Evolutionary conservation across 2,888 invertebrate genomes (phyloP).

Genomic region (Baccha elongata): DNA sequence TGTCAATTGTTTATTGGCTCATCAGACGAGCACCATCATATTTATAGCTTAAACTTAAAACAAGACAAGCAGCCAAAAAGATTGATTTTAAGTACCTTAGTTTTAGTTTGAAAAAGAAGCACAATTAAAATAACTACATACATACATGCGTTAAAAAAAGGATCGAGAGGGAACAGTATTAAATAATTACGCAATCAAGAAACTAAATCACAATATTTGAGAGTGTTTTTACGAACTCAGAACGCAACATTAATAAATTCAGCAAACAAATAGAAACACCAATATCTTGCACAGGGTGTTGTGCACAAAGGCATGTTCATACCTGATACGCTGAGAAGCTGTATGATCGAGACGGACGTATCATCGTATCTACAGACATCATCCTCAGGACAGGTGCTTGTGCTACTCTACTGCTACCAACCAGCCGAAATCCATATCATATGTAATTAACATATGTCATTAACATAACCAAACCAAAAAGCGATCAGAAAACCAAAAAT

Average conservation of each 20-base stretch:
- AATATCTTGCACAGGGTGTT: slow-evolving; percentile 55
- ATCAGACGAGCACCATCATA: slow-evolving; percentile 33
- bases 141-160: background rate
- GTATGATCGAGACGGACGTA: slow-evolving; percentile 97
- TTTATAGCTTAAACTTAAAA: slow-evolving; percentile 32
- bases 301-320: slow-evolving; percentile 88
- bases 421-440: slow-evolving; percentile 79
- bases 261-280: slow-evolving; percentile 13
- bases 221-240: too few relatives aligned
- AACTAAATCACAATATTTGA: background rate
- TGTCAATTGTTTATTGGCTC: slow-evolving; percentile 40
- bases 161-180: background rate
- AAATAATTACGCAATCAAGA: background rate
- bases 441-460: slow-evolving; percentile 79
- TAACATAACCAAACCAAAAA: slow-evolving; percentile 76
- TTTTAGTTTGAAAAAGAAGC: background rate
- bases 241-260: too few relatives aligned
- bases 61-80: slow-evolving; percentile 7
- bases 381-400: slow-evolving; percentile 94
- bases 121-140: background rate
- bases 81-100: background rate
- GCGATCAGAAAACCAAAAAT: slow-evolving; percentile 64
- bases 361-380: slow-evolving; percentile 97
- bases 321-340: slow-evolving; percentile 96
- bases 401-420: slow-evolving; percentile 78